Evolutionary conservation across 2,888 invertebrate genomes (phyloP).

Genomic region (Hedya salicella): DNA sequence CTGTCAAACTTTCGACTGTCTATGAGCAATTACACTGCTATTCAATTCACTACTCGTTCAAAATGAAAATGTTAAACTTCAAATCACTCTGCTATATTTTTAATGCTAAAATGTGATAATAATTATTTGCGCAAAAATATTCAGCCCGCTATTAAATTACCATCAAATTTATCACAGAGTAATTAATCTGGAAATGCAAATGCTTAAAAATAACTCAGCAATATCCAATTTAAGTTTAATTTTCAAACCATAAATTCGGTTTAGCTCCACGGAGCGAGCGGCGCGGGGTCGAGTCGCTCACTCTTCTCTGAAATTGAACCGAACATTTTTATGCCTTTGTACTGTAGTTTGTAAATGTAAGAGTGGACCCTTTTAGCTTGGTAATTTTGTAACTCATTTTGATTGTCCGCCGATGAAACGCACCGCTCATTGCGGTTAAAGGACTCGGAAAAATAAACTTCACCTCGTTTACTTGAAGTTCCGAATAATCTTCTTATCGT

Average conservation of each 20-base stretch:
- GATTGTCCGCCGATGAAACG: constrained; percentile 65
- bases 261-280: constrained; percentile 73
- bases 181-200: constrained; percentile 74
- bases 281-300: constrained; percentile 66
- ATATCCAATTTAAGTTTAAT: constrained; percentile 83
- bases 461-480: constrained; percentile 15
- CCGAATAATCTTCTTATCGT: constrained; percentile 31
- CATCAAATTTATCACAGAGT: constrained; percentile 61
- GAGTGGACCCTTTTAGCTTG: constrained; percentile 68
- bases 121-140: constrained; percentile 46
- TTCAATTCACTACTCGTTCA: neutral
- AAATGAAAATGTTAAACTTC: constrained; percentile 1
- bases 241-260: constrained; percentile 82
- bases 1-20: constrained; percentile 1
- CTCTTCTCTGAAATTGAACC: constrained; percentile 74
- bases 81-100: neutral
- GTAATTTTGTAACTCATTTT: constrained; percentile 69
- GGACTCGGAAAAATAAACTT: constrained; percentile 49
- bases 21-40: constrained; percentile 2
- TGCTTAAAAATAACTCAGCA: constrained; percentile 73
- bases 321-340: constrained; percentile 80
- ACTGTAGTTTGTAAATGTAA: constrained; percentile 71
- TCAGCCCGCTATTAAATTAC: constrained; percentile 55
- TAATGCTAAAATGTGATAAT: constrained; percentile 4
- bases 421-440: constrained; percentile 59